Evolutionary conservation across 2,888 invertebrate genomes (phyloP), one percentile per base, ranked within the genome.

Genomic region (Drosophila nr. perissopoda): DNA sequence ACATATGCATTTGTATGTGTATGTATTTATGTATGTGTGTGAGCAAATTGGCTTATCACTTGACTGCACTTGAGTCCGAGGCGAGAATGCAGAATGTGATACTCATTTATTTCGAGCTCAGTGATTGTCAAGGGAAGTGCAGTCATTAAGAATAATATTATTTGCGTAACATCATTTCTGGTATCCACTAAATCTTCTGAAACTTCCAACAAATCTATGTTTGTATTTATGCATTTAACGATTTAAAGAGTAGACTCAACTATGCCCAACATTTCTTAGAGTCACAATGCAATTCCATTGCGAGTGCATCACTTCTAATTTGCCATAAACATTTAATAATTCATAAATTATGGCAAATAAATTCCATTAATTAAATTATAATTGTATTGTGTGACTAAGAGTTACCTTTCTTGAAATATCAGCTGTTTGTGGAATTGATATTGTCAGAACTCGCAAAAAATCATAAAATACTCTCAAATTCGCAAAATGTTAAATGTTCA

Each of bases 21-120:
- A 4, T 38, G 18, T 38, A 2, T 38, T 8, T 16, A 16, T 13
- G 25, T 27, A 6, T 21, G 7, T 21, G 5, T 11, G 33, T 21
- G 18, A 16, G 7, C 16, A 40, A 51, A 56, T 56, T 67, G 40
- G 57, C 27, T 58, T 45, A 45, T 27, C 52, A 52, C 42, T 48
- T 25, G 56, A 36, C 66, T 65, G 25, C 52, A n/a, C 45, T 65
- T 42, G 51, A 40, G 52, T 51, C 53, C 45, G 31, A 48, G 67
- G 31, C 45, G 38, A 33, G 38, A 38, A 56, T 56, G 38, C 48
- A 40, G 25, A 56, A 16, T 2, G 18, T 34, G 10, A 40, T 29
- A 27, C 21, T 29, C 18, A 68, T 68, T 51, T 21, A 31, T 45
- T 31, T 25, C 13, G 13, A 13, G 21, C n/a, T 3, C 27, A 27